A percentile compares a stretch with the other conserved stretches of the same genome.
Conservation (phyloP, 2,113 vertebrate genomes). For the Telmatochromis brichardi region DNA sequence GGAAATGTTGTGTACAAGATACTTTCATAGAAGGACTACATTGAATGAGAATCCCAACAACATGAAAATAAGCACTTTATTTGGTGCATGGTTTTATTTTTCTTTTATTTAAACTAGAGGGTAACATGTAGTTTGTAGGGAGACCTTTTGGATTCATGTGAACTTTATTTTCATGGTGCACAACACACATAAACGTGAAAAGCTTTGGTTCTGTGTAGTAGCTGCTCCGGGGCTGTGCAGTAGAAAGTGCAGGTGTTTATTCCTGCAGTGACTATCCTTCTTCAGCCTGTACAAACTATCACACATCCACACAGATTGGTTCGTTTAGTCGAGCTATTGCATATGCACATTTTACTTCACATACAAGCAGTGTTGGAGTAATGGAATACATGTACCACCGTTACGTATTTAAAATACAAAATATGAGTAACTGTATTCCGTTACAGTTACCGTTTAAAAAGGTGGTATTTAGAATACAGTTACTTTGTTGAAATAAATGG, state of each 20-base stretch:
- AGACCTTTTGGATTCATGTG: background rate
- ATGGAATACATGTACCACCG: fast-evolving
- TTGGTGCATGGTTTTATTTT: background rate
- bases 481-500: no score
- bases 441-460: no score
- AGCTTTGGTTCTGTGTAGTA: background rate
- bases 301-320: background rate
- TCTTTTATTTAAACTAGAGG: background rate
- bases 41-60: background rate
- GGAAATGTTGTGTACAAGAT: background rate
- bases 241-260: background rate
- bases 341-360: background rate
- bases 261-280: background rate
- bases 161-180: background rate
- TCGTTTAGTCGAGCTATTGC: background rate
- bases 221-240: background rate
- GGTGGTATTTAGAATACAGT: no score
- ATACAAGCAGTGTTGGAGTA: background rate
- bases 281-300: background rate
- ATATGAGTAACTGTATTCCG: no score
- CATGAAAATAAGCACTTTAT: background rate
- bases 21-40: background rate
- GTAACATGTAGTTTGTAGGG: background rate
- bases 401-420: no score
- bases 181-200: background rate